Evolutionary conservation across 2,888 invertebrate species (phyloP).

Genomic region (Drosophila colorata): DNA sequence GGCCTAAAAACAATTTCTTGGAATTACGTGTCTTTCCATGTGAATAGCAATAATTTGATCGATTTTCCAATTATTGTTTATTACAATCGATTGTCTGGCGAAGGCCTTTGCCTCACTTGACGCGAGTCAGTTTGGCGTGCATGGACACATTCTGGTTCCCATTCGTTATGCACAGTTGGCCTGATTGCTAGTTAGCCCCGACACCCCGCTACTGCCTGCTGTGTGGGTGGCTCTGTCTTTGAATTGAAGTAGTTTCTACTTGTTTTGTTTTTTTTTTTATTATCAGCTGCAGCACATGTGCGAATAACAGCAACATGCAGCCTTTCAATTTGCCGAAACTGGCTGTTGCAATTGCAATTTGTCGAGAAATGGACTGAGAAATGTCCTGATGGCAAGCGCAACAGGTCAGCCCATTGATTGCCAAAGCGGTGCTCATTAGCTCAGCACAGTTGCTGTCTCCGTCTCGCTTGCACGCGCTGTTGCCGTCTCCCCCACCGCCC

Average conservation of each 20-base stretch:
- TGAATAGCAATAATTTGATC: not conserved
- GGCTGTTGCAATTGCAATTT: constrained; percentile 25
- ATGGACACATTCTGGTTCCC: not conserved
- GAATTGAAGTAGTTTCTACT: constrained; percentile 10
- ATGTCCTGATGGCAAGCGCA: constrained; percentile 30
- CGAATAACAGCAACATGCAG: not conserved
- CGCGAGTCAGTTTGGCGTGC: constrained; percentile 1
- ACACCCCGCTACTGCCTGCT: not conserved
- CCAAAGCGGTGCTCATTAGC: constrained; percentile 40
- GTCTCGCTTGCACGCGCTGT: not conserved
- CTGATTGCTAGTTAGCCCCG: not conserved
- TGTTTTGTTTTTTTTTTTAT: constrained; percentile 10
- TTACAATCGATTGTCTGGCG: constrained; percentile 2
- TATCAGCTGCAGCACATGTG: constrained; percentile 11
- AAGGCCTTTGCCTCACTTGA: not conserved
- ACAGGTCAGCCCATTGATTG: constrained; percentile 47
- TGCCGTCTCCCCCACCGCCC: not conserved
- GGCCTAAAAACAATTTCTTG: not conserved
- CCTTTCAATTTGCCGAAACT: constrained; percentile 20
- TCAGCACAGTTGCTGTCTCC: constrained; percentile 16
- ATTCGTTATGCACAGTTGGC: constrained; percentile 14
- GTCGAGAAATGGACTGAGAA: constrained; percentile 13
- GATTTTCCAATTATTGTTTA: constrained; percentile 9
- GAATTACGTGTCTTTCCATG: not conserved
- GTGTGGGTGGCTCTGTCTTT: constrained; percentile 22